Base-by-base conservation (phyloP, 2,888 invertebrate genomes). In the Acholoe squamosa region DNA sequence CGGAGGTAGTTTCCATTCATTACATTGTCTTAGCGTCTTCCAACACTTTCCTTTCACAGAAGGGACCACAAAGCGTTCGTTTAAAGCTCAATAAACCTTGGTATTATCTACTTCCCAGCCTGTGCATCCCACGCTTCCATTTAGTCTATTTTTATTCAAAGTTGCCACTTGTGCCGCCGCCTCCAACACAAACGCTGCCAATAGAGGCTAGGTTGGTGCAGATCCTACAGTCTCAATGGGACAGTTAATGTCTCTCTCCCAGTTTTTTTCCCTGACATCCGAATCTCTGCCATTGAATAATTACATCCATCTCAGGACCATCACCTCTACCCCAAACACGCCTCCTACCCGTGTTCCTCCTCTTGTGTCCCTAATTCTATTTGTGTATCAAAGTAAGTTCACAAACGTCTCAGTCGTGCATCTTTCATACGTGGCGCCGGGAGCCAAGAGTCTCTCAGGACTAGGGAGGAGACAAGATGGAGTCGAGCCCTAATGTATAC, bases 11-110 rank as follows among this genome's bases (percentile, higher is more conserved):
- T 28, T 71, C 31, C 71, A 71, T 71, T 28, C 71, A 71, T 71
- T 28, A 71, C 71, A 71, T 71, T 71, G 71, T 71, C 31, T 71
- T 71, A 71, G 71, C 71, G 28, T 71, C 71, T 28, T 28, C 14
- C 71, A 7, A 10, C 43, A 10, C 43, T 43, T 43, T 10, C 43
- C 43, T 10, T 43, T 16, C 71, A 7, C 71, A 71, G 31, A 31
- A 22, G 22, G 28, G 71, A 71, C 71, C 7, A 71, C 71, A 71
- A 71, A 71, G 71, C 71, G 25, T 28, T 71, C 71, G 14, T 71
- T 71, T 71, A 71, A 71, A 71, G 71, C 71, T 28, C 71, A 71
- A 71, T 71, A 71, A 71, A 71, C 28, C 71, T 3, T 28, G 31
- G 71, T 16, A 71, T 71, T 71, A 71, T 71, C 71, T 71, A 71